These are phyloP conservation scores for Leptocoma aspasia DNA, from an alignment of 2,113 vertebrate genomes.

Conservation along the genomic window DNA sequence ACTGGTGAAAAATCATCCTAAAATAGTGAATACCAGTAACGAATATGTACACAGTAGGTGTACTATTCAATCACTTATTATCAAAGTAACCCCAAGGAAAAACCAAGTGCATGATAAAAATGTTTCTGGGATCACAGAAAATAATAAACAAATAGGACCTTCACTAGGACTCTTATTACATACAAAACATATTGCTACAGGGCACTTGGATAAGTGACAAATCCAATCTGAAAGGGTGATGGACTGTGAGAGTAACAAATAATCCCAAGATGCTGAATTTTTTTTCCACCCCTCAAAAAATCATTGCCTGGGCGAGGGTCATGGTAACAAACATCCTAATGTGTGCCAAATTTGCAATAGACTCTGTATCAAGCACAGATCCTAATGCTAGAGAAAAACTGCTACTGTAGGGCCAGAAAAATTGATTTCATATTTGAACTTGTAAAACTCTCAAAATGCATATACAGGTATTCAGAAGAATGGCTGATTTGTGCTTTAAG, in stretches of 20 bases:
- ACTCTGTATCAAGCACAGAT: not conserved
- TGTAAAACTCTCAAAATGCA: not conserved
- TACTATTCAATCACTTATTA: not conserved
- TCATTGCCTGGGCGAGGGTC: not conserved
- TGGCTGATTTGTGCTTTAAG: not conserved
- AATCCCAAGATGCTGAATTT: not conserved
- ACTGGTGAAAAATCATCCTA: not conserved
- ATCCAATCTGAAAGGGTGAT: not conserved
- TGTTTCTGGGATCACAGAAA: not conserved
- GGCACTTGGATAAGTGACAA: not conserved
- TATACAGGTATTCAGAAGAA: not conserved
- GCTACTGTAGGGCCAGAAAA: not conserved
- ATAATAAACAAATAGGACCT: constrained; percentile 3
- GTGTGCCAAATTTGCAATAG: not conserved
- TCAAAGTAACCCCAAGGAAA: not conserved
- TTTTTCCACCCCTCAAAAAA: not conserved
- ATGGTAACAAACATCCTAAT: not conserved
- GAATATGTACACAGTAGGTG: not conserved
- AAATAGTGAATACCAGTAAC: not conserved
- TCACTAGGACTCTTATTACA: not conserved
- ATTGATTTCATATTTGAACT: not conserved
- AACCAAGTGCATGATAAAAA: not conserved
- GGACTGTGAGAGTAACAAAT: not conserved
- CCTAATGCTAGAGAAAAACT: not conserved
- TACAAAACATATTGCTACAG: not conserved